phyloP scores from a whole-genome alignment of 1,140 invertebrate genomes.

The Drosophila guanche region DNA sequence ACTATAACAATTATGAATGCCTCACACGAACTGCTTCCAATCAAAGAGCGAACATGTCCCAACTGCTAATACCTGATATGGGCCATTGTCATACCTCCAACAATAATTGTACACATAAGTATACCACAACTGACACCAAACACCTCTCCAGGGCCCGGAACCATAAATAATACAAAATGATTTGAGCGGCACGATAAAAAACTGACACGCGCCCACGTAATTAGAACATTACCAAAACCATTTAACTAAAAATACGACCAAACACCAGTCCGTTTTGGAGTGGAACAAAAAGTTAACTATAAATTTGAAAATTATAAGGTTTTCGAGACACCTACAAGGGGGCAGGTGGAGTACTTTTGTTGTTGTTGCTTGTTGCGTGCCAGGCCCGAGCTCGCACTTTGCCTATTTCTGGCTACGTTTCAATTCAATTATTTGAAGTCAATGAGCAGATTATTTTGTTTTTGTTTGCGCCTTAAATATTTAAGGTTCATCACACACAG shows the following conservation, averaged over 20 bases:
- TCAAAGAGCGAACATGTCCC: constrained; percentile 69
- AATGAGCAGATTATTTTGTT: constrained; percentile 45
- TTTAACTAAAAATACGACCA: constrained; percentile 57
- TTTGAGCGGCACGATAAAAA: constrained; percentile 62
- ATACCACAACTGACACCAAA: constrained; percentile 15
- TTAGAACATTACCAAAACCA: constrained; percentile 76
- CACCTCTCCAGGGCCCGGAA: constrained; percentile 1
- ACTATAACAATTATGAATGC: constrained; percentile 64
- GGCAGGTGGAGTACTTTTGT: not conserved
- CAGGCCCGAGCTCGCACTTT: constrained; percentile 28
- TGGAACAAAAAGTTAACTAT: constrained; percentile 37
- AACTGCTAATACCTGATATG: constrained; percentile 41
- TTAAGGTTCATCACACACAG: constrained; percentile 29
- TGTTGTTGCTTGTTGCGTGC: constrained; percentile 11
- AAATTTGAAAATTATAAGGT: constrained; percentile 59
- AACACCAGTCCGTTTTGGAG: constrained; percentile 44
- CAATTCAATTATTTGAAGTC: constrained; percentile 47
- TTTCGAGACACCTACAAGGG: constrained; percentile 38
- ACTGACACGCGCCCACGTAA: constrained; percentile 78
- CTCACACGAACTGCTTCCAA: constrained; percentile 47
- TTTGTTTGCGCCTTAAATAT: constrained; percentile 51
- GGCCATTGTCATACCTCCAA: constrained; percentile 22
- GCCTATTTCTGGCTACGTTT: constrained; percentile 12
- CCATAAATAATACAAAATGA: constrained; percentile 63
- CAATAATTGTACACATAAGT: constrained; percentile 26